Evolutionary conservation across 2,888 invertebrate species (phyloP), one percentile per base, ranked within the genome.

Genomic region (Fragum whitleyi): DNA sequence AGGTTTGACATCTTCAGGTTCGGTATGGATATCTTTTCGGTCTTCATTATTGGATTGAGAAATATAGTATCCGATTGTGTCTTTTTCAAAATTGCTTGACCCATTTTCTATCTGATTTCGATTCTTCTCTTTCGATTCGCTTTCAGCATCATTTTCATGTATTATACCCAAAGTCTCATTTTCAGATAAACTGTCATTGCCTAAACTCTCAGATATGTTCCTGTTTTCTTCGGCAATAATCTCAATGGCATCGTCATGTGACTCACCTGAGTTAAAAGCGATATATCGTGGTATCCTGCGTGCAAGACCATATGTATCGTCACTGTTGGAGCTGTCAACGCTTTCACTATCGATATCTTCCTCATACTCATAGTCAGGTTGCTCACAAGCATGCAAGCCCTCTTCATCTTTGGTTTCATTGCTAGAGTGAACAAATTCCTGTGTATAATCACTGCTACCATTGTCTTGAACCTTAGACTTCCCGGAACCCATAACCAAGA

Each of bases 51-150:
- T 26, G 0, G 53, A 14, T 28, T 77, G 70, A 16, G 51, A 39
- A 26, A 77, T 74, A 29, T 77, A 77, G 57, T 77, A 81, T 16
- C 74, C 81, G 7, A 81, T 81, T 16, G 80, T 81, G 55, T 77
- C 80, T 26, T 77, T 39, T 42, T 81, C 80, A 65, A 69, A 81
- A 0, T 36, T 21, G n/a, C 14, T 47, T 3, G 3, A n/a, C 3
- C 5, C 2, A 14, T 47, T 47, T 47, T 5, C 19, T 3, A 19
- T 47, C n/a, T 47, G 47, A 14, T 14, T n/a, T 47, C 2, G 47
- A 5, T 9, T 19, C 14, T 47, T 23, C 42, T 23, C 65, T 2
- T 42, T 21, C 21, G 2, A 19, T 36, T 19, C n/a, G 9, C 23
- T 36, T 0, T 42, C 9, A 23, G 23, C n/a, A 36, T 21, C 39